These are phyloP conservation scores for Cremastinae sp. DNA, from an alignment of 2,888 invertebrate species.

Conservation along the genomic window DNA sequence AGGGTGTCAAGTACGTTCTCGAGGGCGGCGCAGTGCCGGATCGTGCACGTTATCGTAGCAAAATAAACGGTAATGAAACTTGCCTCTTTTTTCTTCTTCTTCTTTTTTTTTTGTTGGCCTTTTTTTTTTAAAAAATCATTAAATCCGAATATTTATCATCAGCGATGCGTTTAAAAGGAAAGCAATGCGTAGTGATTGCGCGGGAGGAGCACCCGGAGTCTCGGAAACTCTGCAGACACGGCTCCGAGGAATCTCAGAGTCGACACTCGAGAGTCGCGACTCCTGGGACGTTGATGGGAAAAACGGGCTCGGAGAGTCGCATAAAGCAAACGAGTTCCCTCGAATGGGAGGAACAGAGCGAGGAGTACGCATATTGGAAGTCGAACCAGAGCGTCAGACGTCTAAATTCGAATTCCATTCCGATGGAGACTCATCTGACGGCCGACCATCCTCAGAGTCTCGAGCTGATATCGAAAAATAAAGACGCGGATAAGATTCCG, in stretches of 20 bases:
- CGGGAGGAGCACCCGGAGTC: conserved; percentile 72
- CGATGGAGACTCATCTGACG: conserved; percentile 74
- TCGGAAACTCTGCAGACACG: conserved; percentile 74
- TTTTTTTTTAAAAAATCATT: neutral
- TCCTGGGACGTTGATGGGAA: conserved; percentile 79
- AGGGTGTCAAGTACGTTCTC: conserved; percentile 70
- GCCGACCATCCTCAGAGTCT: conserved; percentile 78
- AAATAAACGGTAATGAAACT: conserved; percentile 74
- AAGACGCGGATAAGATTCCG: conserved; percentile 76
- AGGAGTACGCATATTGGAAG: conserved; percentile 77
- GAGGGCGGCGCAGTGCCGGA: conserved; percentile 72
- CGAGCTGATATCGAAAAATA: conserved; percentile 76
- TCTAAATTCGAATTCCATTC: conserved; percentile 75
- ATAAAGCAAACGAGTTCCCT: conserved; percentile 83
- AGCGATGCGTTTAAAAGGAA: conserved; percentile 68
- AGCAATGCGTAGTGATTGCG: conserved; percentile 72
- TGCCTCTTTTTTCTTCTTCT: too few relatives aligned
- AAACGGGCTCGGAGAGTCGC: conserved; percentile 80
- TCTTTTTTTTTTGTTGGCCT: conserved; percentile 10
- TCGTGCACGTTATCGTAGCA: conserved; percentile 64
- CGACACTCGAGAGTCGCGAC: conserved; percentile 75
- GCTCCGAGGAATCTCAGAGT: conserved; percentile 76
- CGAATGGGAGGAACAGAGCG: conserved; percentile 80
- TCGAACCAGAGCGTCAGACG: conserved; percentile 76
- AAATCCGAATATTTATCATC: conserved; percentile 8